Evolutionary conservation across 1,140 invertebrate genomes (phyloP).

Genomic region (Lasioglossum albipes): DNA sequence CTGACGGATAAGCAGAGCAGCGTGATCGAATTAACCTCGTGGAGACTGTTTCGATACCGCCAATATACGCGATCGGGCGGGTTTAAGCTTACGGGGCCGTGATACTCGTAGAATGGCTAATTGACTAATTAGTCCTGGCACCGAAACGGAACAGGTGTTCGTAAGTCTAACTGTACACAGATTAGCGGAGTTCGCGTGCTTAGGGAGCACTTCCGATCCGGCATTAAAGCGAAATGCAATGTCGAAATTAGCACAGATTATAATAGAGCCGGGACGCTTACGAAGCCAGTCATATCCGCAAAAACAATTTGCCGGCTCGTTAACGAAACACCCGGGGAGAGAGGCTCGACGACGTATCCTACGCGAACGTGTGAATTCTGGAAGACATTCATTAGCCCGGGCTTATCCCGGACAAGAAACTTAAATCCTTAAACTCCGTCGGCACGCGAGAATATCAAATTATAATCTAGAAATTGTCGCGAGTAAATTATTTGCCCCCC

Average conservation of each 20-base stretch:
- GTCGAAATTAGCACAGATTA: slow-evolving; percentile 67
- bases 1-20: neutral
- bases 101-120: slow-evolving; percentile 55
- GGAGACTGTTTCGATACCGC: neutral
- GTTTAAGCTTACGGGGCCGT: neutral
- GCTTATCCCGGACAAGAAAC: neutral
- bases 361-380: neutral
- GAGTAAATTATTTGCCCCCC: slow-evolving; percentile 39
- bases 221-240: slow-evolving; percentile 65
- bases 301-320: slow-evolving; percentile 55
- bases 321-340: slow-evolving; percentile 17
- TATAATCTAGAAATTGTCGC: slow-evolving; percentile 2
- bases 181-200: slow-evolving; percentile 67
- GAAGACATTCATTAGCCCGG: neutral
- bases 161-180: slow-evolving; percentile 62
- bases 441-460: neutral
- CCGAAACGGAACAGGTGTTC: slow-evolving; percentile 71
- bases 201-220: slow-evolving; percentile 58
- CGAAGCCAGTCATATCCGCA: slow-evolving; percentile 9
- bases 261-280: slow-evolving; percentile 40
- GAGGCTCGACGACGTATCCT: neutral
- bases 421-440: neutral
- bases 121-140: slow-evolving; percentile 67
- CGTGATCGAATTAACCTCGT: neutral
- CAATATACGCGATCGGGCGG: neutral